Conservation (phyloP, 2,888 invertebrate genomes). For the Pegoplata infirma region DNA sequence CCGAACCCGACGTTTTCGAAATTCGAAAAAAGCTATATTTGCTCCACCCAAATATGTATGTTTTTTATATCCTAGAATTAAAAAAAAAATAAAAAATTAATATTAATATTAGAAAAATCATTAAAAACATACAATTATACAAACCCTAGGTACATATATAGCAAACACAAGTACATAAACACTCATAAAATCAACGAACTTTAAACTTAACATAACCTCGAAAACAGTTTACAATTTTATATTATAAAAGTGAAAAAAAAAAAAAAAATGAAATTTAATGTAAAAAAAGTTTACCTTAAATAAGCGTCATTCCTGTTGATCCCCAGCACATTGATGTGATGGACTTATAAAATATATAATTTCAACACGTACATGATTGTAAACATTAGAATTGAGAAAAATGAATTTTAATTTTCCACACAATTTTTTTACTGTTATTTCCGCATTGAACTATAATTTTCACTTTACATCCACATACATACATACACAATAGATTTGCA, state of each 20-base stretch:
- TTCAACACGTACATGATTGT: constrained; percentile 33
- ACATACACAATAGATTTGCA: background rate
- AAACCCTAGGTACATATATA: background rate
- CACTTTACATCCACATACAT: background rate
- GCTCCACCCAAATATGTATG: too few relatives aligned
- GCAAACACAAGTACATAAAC: background rate
- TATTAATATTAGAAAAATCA: too few relatives aligned
- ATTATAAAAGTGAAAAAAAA: background rate
- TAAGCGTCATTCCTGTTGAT: constrained; percentile 12
- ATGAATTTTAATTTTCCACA: constrained; percentile 44
- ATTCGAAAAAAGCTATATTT: too few relatives aligned
- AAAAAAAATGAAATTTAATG: background rate
- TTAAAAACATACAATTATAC: too few relatives aligned
- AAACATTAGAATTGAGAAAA: constrained; percentile 25
- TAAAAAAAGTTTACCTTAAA: background rate
- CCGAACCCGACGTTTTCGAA: too few relatives aligned
- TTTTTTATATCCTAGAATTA: too few relatives aligned
- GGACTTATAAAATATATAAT: constrained; percentile 32
- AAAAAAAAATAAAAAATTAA: too few relatives aligned
- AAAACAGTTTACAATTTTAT: constrained; percentile 1
- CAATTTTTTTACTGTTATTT: constrained; percentile 38
- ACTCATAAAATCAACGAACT: constrained; percentile 7
- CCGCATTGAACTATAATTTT: constrained; percentile 31
- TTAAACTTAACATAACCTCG: constrained; percentile 1
- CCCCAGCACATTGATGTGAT: background rate